Evolutionary conservation across 2,113 vertebrate species (phyloP).

Genomic region (Hippoglossus stenolepis): DNA sequence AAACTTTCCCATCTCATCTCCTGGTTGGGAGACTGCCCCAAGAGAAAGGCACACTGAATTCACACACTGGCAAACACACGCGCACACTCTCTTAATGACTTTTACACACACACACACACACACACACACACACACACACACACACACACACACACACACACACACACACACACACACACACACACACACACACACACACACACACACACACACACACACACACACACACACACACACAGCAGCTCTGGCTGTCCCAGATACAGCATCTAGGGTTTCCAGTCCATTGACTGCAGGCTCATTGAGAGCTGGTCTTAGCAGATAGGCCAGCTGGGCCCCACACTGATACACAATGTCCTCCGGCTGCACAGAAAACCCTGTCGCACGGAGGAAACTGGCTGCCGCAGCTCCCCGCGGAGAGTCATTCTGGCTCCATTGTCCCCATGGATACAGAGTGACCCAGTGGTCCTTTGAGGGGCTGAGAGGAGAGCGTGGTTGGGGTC

Average conservation of each 20-base stretch:
- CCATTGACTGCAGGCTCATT: slow-evolving; percentile 81
- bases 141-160: slow-evolving; percentile 41
- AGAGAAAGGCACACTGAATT: slow-evolving; percentile 60
- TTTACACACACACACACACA: slow-evolving; percentile 48
- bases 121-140: slow-evolving; percentile 60
- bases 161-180: slow-evolving; percentile 57
- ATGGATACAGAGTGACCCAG: slow-evolving; percentile 58
- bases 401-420: slow-evolving; percentile 66
- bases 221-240: slow-evolving; percentile 55
- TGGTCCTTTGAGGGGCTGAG: slow-evolving; percentile 60
- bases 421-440: slow-evolving; percentile 73
- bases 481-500: slow-evolving; percentile 54
- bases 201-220: slow-evolving; percentile 55
- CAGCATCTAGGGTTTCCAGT: slow-evolving; percentile 73
- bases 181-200: slow-evolving; percentile 44
- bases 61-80: slow-evolving; percentile 37
- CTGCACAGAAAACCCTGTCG: slow-evolving; percentile 65
- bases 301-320: slow-evolving; percentile 80
- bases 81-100: slow-evolving; percentile 56
- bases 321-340: slow-evolving; percentile 81
- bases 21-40: slow-evolving; percentile 52
- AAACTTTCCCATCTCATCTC: slow-evolving; percentile 61
- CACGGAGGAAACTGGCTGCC: slow-evolving; percentile 63
- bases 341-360: slow-evolving; percentile 75
- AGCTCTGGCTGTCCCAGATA: slow-evolving; percentile 76